Evolutionary conservation across 2,888 invertebrate species (phyloP).

Genomic region (Drepanosiphum platanoidis): DNA sequence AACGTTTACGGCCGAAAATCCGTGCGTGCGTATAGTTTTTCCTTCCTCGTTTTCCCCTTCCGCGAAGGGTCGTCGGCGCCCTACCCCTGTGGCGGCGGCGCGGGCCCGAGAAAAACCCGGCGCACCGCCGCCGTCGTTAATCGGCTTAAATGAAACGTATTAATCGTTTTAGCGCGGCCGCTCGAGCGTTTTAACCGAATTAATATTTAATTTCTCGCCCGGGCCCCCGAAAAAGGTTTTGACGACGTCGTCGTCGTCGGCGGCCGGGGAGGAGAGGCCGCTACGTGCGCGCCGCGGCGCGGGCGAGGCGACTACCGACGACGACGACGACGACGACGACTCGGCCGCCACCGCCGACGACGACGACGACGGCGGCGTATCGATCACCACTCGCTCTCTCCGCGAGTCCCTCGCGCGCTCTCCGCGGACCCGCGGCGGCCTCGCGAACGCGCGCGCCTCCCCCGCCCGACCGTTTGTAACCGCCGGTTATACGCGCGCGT

Average conservation of each 20-base stretch:
- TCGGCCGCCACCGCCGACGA: not conserved
- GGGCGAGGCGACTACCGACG: not conserved
- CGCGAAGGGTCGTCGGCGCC: not conserved
- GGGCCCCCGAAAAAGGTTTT: not conserved
- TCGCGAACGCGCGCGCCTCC: not conserved
- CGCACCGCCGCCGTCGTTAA: slow-evolving; percentile 31
- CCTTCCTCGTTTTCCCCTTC: not conserved
- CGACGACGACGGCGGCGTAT: slow-evolving; percentile 25
- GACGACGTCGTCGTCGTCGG: too few relatives aligned
- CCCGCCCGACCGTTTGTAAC: not conserved
- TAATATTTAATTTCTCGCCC: slow-evolving; percentile 57
- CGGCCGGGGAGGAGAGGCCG: not conserved
- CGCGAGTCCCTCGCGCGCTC: not conserved
- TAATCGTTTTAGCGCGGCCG: slow-evolving; percentile 60
- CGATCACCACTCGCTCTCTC: slow-evolving; percentile 36
- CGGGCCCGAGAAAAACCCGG: slow-evolving; percentile 24
- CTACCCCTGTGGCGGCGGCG: not conserved
- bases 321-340: not conserved
- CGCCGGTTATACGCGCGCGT: not conserved
- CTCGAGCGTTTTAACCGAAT: slow-evolving; percentile 59
- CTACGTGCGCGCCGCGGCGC: not conserved
- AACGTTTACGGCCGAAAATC: slow-evolving; percentile 3
- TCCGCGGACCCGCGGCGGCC: not conserved
- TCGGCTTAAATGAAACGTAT: slow-evolving; percentile 61
- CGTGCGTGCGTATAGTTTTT: too few relatives aligned